These are phyloP conservation scores for Eupithecia centaureata DNA, from an alignment of 2,888 invertebrate species.

Conservation along the genomic window DNA sequence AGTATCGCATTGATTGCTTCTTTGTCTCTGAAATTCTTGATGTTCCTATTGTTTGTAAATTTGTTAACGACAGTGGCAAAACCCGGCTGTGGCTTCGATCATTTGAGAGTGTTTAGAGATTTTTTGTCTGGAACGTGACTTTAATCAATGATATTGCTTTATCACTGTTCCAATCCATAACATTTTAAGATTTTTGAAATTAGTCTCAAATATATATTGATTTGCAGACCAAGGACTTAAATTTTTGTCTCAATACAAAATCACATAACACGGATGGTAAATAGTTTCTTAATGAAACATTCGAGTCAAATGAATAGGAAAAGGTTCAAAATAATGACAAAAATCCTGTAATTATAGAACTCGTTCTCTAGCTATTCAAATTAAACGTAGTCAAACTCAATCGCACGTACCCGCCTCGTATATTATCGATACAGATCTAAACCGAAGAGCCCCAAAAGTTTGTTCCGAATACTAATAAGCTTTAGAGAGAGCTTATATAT, in stretches of 20 bases:
- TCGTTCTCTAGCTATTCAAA: constrained; percentile 34
- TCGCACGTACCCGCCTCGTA: constrained; percentile 63
- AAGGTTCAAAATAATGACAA: neutral
- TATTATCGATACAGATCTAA: constrained; percentile 73
- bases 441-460: constrained; percentile 67
- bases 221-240: too few species aligned
- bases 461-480: constrained; percentile 76
- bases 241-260: neutral
- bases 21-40: constrained; percentile 57
- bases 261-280: neutral
- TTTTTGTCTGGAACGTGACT: constrained; percentile 10
- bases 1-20: constrained; percentile 63
- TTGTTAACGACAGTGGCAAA: constrained; percentile 39
- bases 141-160: constrained; percentile 17
- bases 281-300: neutral
- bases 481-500: constrained; percentile 52
- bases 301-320: neutral
- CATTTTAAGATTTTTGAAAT: neutral
- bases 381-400: constrained; percentile 44
- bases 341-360: constrained; percentile 10
- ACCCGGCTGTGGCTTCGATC: constrained; percentile 29
- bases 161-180: neutral
- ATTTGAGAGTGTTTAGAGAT: constrained; percentile 21
- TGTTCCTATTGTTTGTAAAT: constrained; percentile 45
- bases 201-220: neutral